phyloP scores from a whole-genome alignment of 2,888 invertebrate genomes.

The Diaprepes abbreviatus region DNA sequence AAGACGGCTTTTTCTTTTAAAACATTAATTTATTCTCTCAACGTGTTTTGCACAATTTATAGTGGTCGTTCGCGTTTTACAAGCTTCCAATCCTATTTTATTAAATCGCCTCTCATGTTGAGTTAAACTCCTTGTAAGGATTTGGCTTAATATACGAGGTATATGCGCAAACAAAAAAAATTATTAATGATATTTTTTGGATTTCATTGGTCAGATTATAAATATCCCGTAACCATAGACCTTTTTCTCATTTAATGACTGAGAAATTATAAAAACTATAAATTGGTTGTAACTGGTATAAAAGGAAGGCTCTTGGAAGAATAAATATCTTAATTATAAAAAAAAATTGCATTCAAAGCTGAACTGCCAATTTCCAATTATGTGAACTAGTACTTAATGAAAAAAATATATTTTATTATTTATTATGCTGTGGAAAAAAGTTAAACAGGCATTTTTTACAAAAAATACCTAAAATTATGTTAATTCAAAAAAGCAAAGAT shows the following conservation, averaged over 20 bases:
- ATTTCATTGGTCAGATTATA: conserved; percentile 7
- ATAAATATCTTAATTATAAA: not conserved
- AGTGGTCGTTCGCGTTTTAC: conserved; percentile 20
- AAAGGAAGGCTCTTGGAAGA: not conserved
- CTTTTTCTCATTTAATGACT: conserved; percentile 2
- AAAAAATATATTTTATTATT: too few relatives aligned
- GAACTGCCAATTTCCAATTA: too few relatives aligned
- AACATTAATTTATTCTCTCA: conserved; percentile 30
- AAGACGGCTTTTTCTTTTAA: conserved; percentile 20
- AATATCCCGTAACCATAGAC: conserved; percentile 17
- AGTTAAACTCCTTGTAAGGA: conserved; percentile 29
- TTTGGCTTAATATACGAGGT: conserved; percentile 32
- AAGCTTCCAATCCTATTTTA: conserved; percentile 21
- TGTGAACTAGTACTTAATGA: too few relatives aligned
- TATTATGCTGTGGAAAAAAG: too few relatives aligned
- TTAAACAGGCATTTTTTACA: too few relatives aligned
- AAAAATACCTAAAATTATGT: too few relatives aligned
- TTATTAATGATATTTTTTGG: conserved; percentile 36
- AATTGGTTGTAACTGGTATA: conserved; percentile 6
- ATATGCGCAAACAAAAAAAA: conserved; percentile 24
- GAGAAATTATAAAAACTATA: conserved; percentile 2
- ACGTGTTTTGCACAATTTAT: conserved; percentile 27
- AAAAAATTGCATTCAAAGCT: too few relatives aligned
- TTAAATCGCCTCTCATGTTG: conserved; percentile 21
- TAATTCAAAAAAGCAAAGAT: too few relatives aligned